phyloP scores from a whole-genome alignment of 2,888 invertebrate genomes.

The Orthonychiurus folsomi region DNA sequence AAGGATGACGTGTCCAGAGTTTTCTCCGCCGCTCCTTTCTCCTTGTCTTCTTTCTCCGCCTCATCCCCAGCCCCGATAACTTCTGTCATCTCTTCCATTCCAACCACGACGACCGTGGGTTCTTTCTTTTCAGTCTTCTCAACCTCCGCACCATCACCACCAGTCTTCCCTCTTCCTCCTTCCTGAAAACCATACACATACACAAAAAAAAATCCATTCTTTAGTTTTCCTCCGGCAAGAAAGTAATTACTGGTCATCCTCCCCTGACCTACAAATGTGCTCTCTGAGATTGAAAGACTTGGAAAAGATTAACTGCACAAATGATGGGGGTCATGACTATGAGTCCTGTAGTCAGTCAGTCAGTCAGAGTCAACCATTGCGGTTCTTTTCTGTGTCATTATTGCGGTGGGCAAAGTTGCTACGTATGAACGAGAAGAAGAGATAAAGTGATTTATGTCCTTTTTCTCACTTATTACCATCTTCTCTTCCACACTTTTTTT shows the following conservation, averaged over 20 bases:
- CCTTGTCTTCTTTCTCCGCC: neutral
- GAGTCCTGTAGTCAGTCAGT: too few relatives aligned
- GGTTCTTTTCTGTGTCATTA: neutral
- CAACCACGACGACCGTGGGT: neutral
- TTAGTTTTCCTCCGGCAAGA: neutral
- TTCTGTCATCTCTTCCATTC: neutral
- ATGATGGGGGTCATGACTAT: too few relatives aligned
- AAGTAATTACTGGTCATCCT: neutral
- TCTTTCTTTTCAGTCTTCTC: neutral
- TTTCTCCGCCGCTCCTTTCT: conserved; percentile 3
- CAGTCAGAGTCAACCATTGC: neutral
- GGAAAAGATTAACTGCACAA: too few relatives aligned
- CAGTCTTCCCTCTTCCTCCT: neutral
- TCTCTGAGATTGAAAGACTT: neutral
- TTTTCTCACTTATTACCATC: neutral
- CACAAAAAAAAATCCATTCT: neutral
- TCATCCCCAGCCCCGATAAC: neutral
- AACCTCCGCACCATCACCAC: neutral
- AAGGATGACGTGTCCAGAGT: conserved; percentile 14
- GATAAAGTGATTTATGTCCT: neutral
- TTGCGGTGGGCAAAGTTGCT: neutral
- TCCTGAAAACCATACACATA: too few relatives aligned
- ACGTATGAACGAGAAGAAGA: neutral
- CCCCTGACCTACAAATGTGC: neutral
- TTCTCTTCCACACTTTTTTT: neutral